phyloP scores from a whole-genome alignment of 2,113 vertebrate genomes.

The Plectropomus leopardus region DNA sequence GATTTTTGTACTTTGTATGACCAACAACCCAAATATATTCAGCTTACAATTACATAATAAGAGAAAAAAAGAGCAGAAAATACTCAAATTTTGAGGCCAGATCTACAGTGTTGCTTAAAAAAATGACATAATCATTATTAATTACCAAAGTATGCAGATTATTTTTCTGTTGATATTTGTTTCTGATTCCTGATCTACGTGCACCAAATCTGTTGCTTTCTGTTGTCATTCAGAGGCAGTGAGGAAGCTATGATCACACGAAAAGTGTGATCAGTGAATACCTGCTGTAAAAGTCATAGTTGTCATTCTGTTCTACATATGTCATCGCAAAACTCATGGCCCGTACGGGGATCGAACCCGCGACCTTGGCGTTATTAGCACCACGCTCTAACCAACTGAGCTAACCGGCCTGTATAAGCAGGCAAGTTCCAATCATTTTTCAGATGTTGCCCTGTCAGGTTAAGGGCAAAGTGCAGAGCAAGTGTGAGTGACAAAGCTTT shows the following conservation, averaged over 20 bases:
- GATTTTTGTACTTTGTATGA: background rate
- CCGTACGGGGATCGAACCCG: constrained; percentile 74
- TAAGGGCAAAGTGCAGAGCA: background rate
- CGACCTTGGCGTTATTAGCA: constrained; percentile 77
- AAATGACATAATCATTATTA: background rate
- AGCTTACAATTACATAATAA: background rate
- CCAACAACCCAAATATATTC: background rate
- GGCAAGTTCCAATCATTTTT: fast-evolving
- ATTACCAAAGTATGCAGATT: background rate
- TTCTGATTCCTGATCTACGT: no score
- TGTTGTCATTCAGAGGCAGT: no score
- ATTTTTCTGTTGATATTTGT: background rate
- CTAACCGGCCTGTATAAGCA: constrained; percentile 53
- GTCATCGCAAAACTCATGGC: background rate
- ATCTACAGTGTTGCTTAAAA: background rate
- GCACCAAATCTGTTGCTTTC: background rate
- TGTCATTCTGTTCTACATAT: background rate
- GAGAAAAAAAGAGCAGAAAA: background rate
- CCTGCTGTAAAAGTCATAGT: background rate
- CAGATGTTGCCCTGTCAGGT: background rate
- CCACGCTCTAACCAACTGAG: constrained; percentile 79
- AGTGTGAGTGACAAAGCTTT: constrained; percentile 8
- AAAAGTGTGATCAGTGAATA: no score
- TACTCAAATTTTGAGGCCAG: background rate
- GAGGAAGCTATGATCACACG: no score